Evolutionary conservation across 2,797 vertebrate genomes (phyloP).

Genomic region (Scleropages formosus): DNA sequence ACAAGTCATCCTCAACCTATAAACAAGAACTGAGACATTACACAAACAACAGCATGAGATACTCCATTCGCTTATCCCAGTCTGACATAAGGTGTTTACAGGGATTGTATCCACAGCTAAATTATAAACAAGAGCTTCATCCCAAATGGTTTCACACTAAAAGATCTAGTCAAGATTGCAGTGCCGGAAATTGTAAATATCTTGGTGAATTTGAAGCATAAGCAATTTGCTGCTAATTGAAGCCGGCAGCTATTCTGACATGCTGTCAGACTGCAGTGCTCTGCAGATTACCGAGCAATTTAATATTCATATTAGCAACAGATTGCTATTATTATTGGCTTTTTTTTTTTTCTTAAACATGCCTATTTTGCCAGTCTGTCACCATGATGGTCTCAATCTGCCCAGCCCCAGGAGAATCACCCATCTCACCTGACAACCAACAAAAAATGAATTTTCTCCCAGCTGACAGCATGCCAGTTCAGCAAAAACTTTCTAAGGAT

Average conservation of each 20-base stretch:
- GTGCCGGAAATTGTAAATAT: constrained; percentile 42
- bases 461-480: constrained; percentile 61
- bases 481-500: constrained; percentile 58
- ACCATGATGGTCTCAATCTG: constrained; percentile 66
- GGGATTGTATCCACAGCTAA: background rate
- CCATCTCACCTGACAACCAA: constrained; percentile 66
- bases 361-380: constrained; percentile 72
- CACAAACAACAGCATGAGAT: background rate
- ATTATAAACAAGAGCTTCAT: constrained; percentile 20
- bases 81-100: constrained; percentile 9
- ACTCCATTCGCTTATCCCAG: background rate
- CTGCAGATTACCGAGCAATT: constrained; percentile 62
- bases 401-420: constrained; percentile 59
- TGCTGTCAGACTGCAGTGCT: constrained; percentile 55
- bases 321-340: constrained; percentile 71
- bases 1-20: too few relatives aligned
- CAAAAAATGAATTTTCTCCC: constrained; percentile 59
- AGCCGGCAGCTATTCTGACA: constrained; percentile 58
- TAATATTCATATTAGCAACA: constrained; percentile 63
- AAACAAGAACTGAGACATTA: background rate
- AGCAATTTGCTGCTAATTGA: constrained; percentile 63
- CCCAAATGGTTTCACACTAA: constrained; percentile 36
- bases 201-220: constrained; percentile 44
- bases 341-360: constrained; percentile 66
- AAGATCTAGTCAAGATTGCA: constrained; percentile 42